Conservation (phyloP, 2,797 vertebrate species). For the Pipistrellus nathusii region DNA sequence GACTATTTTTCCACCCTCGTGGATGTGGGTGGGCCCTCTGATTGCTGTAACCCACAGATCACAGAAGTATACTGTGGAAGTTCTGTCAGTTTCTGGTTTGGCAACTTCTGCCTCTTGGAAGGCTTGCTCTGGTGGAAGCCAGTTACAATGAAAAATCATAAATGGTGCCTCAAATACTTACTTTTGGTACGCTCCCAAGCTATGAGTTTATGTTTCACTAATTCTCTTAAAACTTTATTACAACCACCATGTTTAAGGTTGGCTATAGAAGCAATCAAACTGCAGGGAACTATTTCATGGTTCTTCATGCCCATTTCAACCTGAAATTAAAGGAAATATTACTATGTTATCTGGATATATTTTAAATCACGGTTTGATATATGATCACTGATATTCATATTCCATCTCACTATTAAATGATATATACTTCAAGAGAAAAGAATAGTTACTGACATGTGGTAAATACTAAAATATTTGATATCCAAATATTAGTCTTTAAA, state of each 20-base stretch:
- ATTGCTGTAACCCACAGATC: neutral
- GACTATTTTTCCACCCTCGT: neutral
- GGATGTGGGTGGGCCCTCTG: neutral
- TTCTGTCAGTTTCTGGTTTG: neutral
- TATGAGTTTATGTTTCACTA: conserved; percentile 96
- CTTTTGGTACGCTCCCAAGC: conserved; percentile 94
- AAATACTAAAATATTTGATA: neutral
- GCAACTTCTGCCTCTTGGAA: conserved; percentile 30
- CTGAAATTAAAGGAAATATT: conserved; percentile 85
- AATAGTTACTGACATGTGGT: neutral
- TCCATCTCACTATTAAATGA: neutral
- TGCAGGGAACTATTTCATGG: conserved; percentile 97
- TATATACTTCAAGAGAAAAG: neutral
- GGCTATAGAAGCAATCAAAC: conserved; percentile 95
- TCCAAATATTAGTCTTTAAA: neutral
- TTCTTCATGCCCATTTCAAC: conserved; percentile 99
- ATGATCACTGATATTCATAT: conserved; percentile 26
- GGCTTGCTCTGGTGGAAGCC: neutral
- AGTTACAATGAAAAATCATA: conserved; percentile 47
- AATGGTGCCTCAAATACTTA: conserved; percentile 87
- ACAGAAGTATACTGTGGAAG: neutral
- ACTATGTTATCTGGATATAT: neutral
- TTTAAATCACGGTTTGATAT: conserved; percentile 37
- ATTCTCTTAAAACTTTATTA: conserved; percentile 96
- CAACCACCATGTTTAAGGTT: conserved; percentile 97